These are phyloP conservation scores for Caerostris darwini DNA, from an alignment of 1,140 invertebrate genomes.

Conservation along the genomic window DNA sequence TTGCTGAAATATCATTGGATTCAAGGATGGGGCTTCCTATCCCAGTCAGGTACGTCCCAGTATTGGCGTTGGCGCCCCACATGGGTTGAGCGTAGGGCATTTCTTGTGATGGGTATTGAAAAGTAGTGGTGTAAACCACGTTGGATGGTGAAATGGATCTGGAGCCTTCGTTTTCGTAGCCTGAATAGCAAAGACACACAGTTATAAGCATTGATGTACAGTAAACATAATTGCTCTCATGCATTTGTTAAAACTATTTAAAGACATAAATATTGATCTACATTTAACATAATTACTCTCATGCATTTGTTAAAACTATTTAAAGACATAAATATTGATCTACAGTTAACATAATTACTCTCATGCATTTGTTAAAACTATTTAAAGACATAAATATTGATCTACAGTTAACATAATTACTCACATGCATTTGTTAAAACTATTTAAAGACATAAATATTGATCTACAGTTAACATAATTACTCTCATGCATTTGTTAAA, in stretches of 20 bases:
- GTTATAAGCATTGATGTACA: neutral
- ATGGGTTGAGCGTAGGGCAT: constrained; percentile 9
- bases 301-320: too few relatives aligned
- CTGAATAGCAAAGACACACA: neutral
- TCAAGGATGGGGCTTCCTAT: constrained; percentile 60
- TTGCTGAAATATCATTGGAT: neutral
- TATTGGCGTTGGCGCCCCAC: constrained; percentile 19
- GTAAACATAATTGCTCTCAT: neutral
- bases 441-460: neutral
- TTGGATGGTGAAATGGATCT: constrained; percentile 41
- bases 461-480: too few relatives aligned
- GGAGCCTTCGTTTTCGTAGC: constrained; percentile 50
- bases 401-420: too few relatives aligned
- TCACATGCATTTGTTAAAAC: too few relatives aligned
- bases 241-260: neutral
- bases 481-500: neutral
- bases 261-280: too few relatives aligned
- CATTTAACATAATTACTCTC: too few relatives aligned
- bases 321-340: too few relatives aligned
- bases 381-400: too few relatives aligned
- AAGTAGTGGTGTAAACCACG: constrained; percentile 36
- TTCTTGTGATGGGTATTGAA: constrained; percentile 46
- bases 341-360: too few relatives aligned
- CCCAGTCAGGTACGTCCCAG: constrained; percentile 42
- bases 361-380: too few relatives aligned